Base-by-base conservation (phyloP, 2,797 vertebrate genomes). In the Antennarius maculatus region DNA sequence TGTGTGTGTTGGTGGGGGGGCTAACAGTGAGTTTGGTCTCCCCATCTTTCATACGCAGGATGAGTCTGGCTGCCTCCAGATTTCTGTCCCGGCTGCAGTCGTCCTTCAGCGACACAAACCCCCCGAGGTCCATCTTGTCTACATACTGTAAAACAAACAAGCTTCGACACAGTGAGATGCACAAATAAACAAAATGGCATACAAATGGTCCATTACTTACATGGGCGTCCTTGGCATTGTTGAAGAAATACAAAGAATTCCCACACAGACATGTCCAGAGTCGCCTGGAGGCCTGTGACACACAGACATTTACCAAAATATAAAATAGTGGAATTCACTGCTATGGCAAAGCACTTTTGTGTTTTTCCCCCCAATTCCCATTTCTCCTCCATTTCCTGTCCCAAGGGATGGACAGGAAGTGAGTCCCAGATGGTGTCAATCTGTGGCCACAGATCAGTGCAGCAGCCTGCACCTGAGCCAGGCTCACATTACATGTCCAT, bases 181-280 rank as follows among this genome's bases (percentile, higher is more conserved):
- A 60, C 27, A 60, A 37, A 43, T 51, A 31, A 11, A n/a, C 15
- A 43, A 2, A 11, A 29, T 14, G 6, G 12, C 37, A 10, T 11
- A 6, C 2, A 12, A 23, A 23, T 2, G 0, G 13, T n/a, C 10
- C 43, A 46, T 27, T 56, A 84, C 93, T 92, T 92, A 96, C 95
- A 79, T 94, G 90, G 9, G 63, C 69, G 58, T 96, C 95, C 82
- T 92, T 93, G 37, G 90, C 88, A 31, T 89, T 93, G 10, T 91
- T 88, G 85, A 95, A 95, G 90, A 97, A 97, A 85, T 89, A 93
- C 49, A 97, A 86, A 0, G 90, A 84, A 75, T 94, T 93, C 14
- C 95, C 96, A 64, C 92, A 94, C 42, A 97, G 90, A 46, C 95
- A 94, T 0, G 94, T 93, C 96, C 96, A 96, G 76, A 94, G 83